Conservation (phyloP, 2,888 invertebrate genomes). For the Serrognathus titanus region DNA sequence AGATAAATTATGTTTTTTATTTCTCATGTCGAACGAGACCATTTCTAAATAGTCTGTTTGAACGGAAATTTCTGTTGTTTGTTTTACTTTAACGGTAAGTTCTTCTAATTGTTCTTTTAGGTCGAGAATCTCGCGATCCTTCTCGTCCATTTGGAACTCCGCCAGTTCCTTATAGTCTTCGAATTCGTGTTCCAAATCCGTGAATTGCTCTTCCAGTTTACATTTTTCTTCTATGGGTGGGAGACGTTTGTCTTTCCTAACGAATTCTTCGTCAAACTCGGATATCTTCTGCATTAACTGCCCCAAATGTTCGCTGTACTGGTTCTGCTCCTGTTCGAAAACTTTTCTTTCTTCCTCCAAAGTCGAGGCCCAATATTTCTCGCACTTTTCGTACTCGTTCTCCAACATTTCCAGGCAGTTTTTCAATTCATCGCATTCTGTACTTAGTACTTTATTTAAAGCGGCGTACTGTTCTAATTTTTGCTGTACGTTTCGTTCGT, state of each 20-base stretch:
- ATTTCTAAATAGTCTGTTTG: conserved; percentile 19
- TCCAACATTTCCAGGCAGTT: conserved; percentile 69
- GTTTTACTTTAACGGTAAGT: conserved; percentile 8
- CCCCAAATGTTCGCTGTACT: conserved; percentile 71
- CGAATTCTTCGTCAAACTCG: conserved; percentile 78
- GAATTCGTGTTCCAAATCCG: conserved; percentile 68
- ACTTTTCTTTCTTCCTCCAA: conserved; percentile 73
- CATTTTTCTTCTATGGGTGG: conserved; percentile 77
- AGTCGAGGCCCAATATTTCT: conserved; percentile 82
- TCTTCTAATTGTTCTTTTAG: conserved; percentile 53
- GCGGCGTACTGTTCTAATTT: conserved; percentile 42
- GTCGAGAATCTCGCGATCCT: conserved; percentile 55
- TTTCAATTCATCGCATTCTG: conserved; percentile 66
- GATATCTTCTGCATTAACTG: conserved; percentile 70
- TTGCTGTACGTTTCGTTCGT: conserved; percentile 28
- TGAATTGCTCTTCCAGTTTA: conserved; percentile 67
- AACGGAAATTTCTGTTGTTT: not conserved
- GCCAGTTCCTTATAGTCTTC: conserved; percentile 56
- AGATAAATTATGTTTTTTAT: conserved; percentile 39
- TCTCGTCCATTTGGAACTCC: conserved; percentile 54
- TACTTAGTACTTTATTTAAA: conserved; percentile 46
- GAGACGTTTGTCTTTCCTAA: conserved; percentile 53
- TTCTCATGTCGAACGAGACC: conserved; percentile 17
- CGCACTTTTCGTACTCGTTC: conserved; percentile 78
- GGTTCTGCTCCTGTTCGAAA: conserved; percentile 71